These are phyloP conservation scores for Tenthredo amoena DNA, from an alignment of 2,888 invertebrate species.

Conservation along the genomic window DNA sequence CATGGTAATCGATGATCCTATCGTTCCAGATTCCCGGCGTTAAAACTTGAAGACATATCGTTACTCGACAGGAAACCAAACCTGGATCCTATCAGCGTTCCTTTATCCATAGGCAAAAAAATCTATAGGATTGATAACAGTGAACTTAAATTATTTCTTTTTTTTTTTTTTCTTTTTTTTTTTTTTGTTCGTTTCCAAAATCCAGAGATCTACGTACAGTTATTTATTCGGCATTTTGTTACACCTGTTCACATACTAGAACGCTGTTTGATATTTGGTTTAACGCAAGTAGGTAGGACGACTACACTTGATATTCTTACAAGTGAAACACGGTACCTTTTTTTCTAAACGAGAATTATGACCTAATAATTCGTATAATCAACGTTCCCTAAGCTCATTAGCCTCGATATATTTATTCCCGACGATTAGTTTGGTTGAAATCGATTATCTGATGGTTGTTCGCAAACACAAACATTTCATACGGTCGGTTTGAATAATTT, in stretches of 20 bases:
- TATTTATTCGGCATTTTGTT: not conserved
- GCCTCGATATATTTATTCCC: not conserved
- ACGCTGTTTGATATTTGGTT: not conserved
- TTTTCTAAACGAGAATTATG: not conserved
- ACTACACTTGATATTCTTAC: not conserved
- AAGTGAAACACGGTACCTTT: not conserved
- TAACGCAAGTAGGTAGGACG: not conserved
- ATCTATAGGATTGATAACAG: not conserved
- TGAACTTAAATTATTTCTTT: not conserved
- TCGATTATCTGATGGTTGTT: not conserved
- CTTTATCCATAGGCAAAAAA: not conserved
- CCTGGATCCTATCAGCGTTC: not conserved
- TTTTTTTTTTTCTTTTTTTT: not conserved
- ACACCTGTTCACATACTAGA: conserved; percentile 1
- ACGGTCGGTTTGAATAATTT: too few species aligned
- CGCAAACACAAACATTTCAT: not conserved
- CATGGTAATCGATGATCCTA: not conserved
- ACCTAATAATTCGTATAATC: not conserved
- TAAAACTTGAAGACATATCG: not conserved
- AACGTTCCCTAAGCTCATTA: not conserved
- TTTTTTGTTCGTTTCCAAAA: not conserved
- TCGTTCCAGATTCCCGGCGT: not conserved
- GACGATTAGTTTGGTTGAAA: not conserved
- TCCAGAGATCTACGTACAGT: not conserved
- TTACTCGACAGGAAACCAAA: not conserved